Conservation (phyloP, 2,888 invertebrate genomes). For the Himalopsyche japonica region DNA sequence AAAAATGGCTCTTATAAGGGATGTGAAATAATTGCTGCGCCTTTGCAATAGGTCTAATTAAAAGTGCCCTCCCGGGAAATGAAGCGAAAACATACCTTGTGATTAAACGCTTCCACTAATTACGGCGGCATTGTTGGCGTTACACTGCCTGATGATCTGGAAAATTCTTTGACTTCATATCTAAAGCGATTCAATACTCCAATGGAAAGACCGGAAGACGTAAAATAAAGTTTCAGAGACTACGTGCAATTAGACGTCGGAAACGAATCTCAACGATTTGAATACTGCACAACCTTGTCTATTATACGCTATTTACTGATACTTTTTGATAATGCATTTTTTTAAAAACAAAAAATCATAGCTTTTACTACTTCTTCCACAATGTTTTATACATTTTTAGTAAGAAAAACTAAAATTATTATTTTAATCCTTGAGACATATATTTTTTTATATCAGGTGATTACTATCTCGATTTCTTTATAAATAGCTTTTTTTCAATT, state of each 20-base stretch:
- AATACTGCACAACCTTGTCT: too few relatives aligned
- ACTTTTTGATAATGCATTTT: too few relatives aligned
- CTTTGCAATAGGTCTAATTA: slow-evolving; percentile 14
- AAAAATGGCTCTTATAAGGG: neutral
- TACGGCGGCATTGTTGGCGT: neutral
- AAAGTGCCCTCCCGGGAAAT: slow-evolving; percentile 22
- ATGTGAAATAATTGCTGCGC: neutral
- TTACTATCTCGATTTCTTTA: too few relatives aligned
- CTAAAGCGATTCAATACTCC: neutral
- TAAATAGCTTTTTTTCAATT: too few relatives aligned
- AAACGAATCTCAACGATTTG: neutral
- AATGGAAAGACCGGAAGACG: neutral
- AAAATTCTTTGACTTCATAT: neutral
- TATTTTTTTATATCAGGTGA: too few relatives aligned
- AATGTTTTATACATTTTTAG: too few relatives aligned
- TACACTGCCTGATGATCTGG: neutral
- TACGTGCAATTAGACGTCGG: neutral
- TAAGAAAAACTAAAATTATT: too few relatives aligned
- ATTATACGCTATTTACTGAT: too few relatives aligned
- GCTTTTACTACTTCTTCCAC: too few relatives aligned
- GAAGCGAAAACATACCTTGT: slow-evolving; percentile 20
- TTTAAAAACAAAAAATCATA: too few relatives aligned
- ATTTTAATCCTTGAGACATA: too few relatives aligned
- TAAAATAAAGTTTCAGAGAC: neutral
- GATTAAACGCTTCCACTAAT: slow-evolving; percentile 26